phyloP scores from a whole-genome alignment of 2,113 vertebrate species.

The Phalacrocorax aristotelis region DNA sequence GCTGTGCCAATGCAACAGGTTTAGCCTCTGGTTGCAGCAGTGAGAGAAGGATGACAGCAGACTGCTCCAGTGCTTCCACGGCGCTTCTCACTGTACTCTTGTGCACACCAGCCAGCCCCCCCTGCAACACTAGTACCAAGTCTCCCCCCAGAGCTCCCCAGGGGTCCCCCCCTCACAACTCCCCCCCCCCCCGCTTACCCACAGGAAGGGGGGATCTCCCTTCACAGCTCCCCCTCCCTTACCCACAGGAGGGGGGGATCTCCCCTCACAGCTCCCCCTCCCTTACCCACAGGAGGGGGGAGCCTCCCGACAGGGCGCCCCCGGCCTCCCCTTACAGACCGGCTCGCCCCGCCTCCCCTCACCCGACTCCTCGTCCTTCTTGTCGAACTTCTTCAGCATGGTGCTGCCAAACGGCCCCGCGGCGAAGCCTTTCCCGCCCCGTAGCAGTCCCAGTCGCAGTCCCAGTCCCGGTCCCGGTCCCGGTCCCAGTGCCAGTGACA shows the following conservation, averaged over 20 bases:
- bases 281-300: too few relatives aligned
- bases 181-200: neutral
- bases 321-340: neutral
- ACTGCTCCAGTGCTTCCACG: neutral
- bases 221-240: neutral
- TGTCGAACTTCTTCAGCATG: too few relatives aligned
- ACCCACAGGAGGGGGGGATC: neutral
- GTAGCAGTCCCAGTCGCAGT: too few relatives aligned
- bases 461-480: too few relatives aligned
- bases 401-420: too few relatives aligned
- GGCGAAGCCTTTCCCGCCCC: too few relatives aligned
- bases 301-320: neutral
- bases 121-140: too few relatives aligned
- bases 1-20: neutral
- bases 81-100: fast-evolving
- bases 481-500: too few relatives aligned
- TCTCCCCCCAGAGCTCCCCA: neutral
- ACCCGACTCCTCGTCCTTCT: too few relatives aligned
- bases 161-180: neutral
- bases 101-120: neutral
- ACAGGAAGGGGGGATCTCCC: too few relatives aligned
- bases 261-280: neutral
- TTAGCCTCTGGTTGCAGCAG: neutral
- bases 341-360: neutral
- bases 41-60: neutral